Base-by-base conservation (phyloP, 2,888 invertebrate species). In the Dryadula phaetusa region DNA sequence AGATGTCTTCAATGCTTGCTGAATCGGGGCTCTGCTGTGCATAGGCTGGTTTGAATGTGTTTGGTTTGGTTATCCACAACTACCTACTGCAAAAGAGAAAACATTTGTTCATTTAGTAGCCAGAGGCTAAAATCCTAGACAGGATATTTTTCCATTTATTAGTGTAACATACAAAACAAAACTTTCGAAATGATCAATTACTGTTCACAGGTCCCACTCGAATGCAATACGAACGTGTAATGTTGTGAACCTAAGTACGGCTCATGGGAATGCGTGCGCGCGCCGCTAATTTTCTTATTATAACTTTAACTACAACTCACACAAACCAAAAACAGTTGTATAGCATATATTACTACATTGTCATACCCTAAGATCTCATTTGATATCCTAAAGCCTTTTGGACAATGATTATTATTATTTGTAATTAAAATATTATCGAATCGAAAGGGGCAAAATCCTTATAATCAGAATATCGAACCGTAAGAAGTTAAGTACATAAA, bases 1-100 rank as follows among this genome's bases (percentile, higher is more conserved):
- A 96, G 96, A 96, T 96, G 96, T 96, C 96, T 95, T 96, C 96
- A 96, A 96, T 96, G 96, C 95, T 95, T 95, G 96, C 96, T 96
- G 96, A 94, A 95, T 95, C 95, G 94, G 95, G 94, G 93, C 95
- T 86, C 82, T 83, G 84, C 83, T 90, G 86, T 75, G 70, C 70
- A 72, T 72, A 56, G 63, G 72, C 71, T 73, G 73, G 64, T 72
- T 75, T 70, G 64, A 70, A 65, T 72, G 62, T 74, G 53, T 67
- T 20, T 72, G 65, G 78, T 81, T 84, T 81, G 82, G 82, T 86
- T 86, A 79, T 80, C 82, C 82, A 81, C 82, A 84, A 84, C 74
- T 75, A 76, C 75, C 76, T 76, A 76, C 73, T 76, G 73, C 16
- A 70, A 65, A 62, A 22, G 16, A 54, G 25, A 37, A 42, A 44